These are phyloP conservation scores for Monochamus saltuarius DNA, from an alignment of 1,140 invertebrate genomes.

Conservation along the genomic window DNA sequence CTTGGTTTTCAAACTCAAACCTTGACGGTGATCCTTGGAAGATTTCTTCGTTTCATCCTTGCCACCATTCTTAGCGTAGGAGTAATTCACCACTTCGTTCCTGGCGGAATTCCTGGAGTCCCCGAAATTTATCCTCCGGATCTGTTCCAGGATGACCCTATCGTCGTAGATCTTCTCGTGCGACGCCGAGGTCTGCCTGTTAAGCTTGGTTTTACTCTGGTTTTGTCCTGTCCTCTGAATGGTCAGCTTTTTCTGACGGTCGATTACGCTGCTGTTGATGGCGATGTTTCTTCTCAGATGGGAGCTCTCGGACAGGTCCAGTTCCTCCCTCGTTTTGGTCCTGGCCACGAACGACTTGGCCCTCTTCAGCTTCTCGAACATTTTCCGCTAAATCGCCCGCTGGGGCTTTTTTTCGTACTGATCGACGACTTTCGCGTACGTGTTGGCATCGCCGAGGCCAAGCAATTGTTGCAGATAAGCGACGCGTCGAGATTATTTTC, in stretches of 20 bases:
- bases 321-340: conserved; percentile 13
- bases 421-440: too few species aligned
- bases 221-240: not conserved
- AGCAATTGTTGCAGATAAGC: too few species aligned
- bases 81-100: not conserved
- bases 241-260: conserved; percentile 16
- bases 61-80: too few species aligned
- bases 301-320: conserved; percentile 22
- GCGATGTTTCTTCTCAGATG: conserved; percentile 23
- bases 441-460: too few species aligned
- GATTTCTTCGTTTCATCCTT: too few species aligned
- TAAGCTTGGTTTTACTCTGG: conserved; percentile 3
- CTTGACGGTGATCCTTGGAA: too few species aligned
- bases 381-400: too few species aligned
- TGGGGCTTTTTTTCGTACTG: too few species aligned
- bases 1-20: too few species aligned
- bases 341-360: conserved; percentile 27
- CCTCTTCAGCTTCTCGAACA: conserved; percentile 27
- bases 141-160: conserved; percentile 10
- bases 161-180: conserved; percentile 20
- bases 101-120: conserved; percentile 15
- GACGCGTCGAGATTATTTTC: too few species aligned
- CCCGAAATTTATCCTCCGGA: conserved; percentile 18
- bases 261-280: conserved; percentile 20
- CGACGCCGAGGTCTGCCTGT: conserved; percentile 9